These are phyloP conservation scores for Trididemnum miniatum DNA, from an alignment of 23 tunicate species.

Conservation along the genomic window DNA sequence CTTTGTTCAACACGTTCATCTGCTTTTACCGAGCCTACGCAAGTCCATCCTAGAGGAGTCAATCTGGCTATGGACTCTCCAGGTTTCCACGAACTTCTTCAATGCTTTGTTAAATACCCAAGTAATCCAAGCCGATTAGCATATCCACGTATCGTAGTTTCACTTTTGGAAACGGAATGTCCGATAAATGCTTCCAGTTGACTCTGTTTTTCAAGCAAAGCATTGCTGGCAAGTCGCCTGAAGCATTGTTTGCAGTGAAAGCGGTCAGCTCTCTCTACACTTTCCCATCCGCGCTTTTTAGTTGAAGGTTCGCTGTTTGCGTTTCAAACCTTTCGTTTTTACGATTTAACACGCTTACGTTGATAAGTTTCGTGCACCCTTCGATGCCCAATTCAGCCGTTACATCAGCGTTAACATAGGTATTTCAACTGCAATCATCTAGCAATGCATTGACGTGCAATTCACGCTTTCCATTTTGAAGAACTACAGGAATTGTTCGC, in stretches of 20 bases:
- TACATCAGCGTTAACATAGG: conserved; percentile 13
- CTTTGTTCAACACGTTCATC: background rate
- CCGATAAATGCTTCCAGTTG: background rate
- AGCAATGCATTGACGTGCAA: too few species aligned
- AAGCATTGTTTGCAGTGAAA: too few species aligned
- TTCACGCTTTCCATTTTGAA: background rate
- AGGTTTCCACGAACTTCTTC: background rate
- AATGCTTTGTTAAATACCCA: background rate
- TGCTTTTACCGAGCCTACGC: background rate
- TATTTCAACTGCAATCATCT: background rate
- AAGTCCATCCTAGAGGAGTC: conserved; percentile 13
- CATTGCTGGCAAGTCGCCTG: background rate
- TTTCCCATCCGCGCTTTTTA: too few species aligned
- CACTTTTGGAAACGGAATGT: background rate
- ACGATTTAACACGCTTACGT: conserved; percentile 11
- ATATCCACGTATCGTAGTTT: conserved; percentile 20
- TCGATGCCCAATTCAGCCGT: background rate
- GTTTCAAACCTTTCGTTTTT: conserved; percentile 1
- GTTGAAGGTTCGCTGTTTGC: background rate
- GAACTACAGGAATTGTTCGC: background rate
- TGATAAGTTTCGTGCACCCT: background rate
- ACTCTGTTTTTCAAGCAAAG: background rate
- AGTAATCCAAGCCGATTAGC: background rate
- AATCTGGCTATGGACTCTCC: conserved; percentile 12
- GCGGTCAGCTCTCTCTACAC: too few species aligned